Evolutionary conservation across 1,140 invertebrate species (phyloP).

Genomic region (Drosophila pallidifrons): DNA sequence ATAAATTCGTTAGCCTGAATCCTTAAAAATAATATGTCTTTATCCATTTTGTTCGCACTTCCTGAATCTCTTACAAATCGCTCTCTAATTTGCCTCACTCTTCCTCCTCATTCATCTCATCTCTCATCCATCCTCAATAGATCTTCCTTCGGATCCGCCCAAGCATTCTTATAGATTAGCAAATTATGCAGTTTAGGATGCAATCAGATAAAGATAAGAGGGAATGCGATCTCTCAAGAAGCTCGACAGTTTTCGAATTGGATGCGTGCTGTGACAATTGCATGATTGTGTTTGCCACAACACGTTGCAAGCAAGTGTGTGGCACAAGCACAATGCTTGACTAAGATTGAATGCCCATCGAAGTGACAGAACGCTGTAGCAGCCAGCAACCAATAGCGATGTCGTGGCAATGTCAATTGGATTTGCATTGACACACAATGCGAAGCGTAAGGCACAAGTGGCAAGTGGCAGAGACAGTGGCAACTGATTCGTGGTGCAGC

Average conservation of each 20-base stretch:
- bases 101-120: no score
- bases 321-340: conserved; percentile 22
- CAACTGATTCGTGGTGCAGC: conserved; percentile 30
- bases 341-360: conserved; percentile 44
- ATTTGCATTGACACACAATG: conserved; percentile 34
- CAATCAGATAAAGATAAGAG: conserved; percentile 16
- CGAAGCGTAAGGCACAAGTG: neutral
- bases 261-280: conserved; percentile 40
- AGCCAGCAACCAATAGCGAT: neutral
- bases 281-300: conserved; percentile 29
- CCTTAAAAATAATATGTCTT: no score
- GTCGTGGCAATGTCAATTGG: conserved; percentile 41
- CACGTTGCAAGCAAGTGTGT: conserved; percentile 28
- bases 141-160: no score
- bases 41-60: no score
- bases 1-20: no score
- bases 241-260: conserved; percentile 32
- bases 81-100: no score
- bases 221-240: conserved; percentile 22
- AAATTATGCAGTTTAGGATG: conserved; percentile 23
- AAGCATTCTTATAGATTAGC: conserved; percentile 3
- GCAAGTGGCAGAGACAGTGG: neutral
- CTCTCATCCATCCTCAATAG: no score
- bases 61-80: no score
- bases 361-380: neutral